Evolutionary conservation across 2,797 vertebrate genomes (phyloP), one percentile per base, ranked within the genome.

Genomic region (Melanotaenia nigrans): DNA sequence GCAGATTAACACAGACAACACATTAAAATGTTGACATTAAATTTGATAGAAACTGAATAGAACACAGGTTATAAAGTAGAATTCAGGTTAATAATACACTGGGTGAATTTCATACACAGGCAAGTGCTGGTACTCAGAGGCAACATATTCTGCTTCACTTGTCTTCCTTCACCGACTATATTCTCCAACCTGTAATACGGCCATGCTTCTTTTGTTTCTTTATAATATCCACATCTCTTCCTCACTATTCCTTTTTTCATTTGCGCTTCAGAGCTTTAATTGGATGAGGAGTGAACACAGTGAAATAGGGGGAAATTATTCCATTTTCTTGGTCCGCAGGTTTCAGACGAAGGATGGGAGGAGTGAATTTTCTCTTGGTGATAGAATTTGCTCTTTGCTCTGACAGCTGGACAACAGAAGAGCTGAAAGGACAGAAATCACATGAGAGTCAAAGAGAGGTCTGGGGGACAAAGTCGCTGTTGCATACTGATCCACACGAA

Each of bases 381-480:
- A 89, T 82, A 84, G 77, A 91, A 87, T 89, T 85, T 82, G 75
- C 77, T 74, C 84, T 90, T 90, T 85, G 77, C 60, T 84, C 81
- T 77, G 82, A 87, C 85, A 82, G 82, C 72, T 36, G 65, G 75
- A 79, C 77, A 88, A 83, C 77, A 82, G 68, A 81, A 78, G 49
- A 73, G 71, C 73, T 65, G 60, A 81, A 65, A 73, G 51, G 67
- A 79, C 66, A 80, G 58, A 78, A 82, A 89, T 74, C 68, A 73
- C 42, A 68, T 10, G 2, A 47, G 60, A 84, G 56, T 79, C 64
- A 68, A 71, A 75, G 54, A 84, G 71, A 67, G 40, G 66, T 68
- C n/a, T 1, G 2, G 4, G 1, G 42, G 45, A 57, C 64, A 73
- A 59, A 53, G 42, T 6, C 20, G 1, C 66, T 40, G 69, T 51